phyloP scores from a whole-genome alignment of 2,797 vertebrate species.

The Periophthalmus magnuspinnatus region DNA sequence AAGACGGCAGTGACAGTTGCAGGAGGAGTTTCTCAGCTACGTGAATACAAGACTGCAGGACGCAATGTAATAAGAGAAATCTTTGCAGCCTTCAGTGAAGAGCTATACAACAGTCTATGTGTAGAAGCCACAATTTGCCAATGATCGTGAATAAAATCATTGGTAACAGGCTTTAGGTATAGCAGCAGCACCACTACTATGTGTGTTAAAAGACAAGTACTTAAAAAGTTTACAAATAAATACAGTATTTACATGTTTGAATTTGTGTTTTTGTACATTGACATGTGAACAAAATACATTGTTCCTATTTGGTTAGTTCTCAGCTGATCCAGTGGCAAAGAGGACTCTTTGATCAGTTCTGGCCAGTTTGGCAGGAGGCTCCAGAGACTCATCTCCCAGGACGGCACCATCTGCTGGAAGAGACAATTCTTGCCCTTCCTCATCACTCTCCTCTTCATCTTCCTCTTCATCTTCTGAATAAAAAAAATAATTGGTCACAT shows the following conservation, averaged over 20 bases:
- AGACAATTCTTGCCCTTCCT: constrained; percentile 86
- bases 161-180: constrained; percentile 23
- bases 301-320: constrained; percentile 65
- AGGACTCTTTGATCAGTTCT: constrained; percentile 86
- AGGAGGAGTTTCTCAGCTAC: constrained; percentile 27
- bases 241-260: constrained; percentile 58
- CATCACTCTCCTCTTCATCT: constrained; percentile 91
- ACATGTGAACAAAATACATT: constrained; percentile 15
- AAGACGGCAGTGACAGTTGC: constrained; percentile 58
- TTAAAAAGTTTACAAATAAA: constrained; percentile 36
- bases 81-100: constrained; percentile 38
- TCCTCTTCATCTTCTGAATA: constrained; percentile 89
- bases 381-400: constrained; percentile 84
- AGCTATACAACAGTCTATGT: constrained; percentile 26
- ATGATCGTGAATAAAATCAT: constrained; percentile 20
- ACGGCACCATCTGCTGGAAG: constrained; percentile 73
- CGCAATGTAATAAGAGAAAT: constrained; percentile 19
- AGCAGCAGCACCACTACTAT: constrained; percentile 44
- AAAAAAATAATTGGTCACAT: constrained; percentile 13
- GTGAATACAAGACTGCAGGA: constrained; percentile 38
- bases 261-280: constrained; percentile 64
- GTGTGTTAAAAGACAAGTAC: constrained; percentile 32
- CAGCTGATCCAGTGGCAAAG: constrained; percentile 75
- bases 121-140: constrained; percentile 40
- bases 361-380: constrained; percentile 88